Evolutionary conservation across 2,113 vertebrate species (phyloP).

Genomic region (Hoplias malabaricus): DNA sequence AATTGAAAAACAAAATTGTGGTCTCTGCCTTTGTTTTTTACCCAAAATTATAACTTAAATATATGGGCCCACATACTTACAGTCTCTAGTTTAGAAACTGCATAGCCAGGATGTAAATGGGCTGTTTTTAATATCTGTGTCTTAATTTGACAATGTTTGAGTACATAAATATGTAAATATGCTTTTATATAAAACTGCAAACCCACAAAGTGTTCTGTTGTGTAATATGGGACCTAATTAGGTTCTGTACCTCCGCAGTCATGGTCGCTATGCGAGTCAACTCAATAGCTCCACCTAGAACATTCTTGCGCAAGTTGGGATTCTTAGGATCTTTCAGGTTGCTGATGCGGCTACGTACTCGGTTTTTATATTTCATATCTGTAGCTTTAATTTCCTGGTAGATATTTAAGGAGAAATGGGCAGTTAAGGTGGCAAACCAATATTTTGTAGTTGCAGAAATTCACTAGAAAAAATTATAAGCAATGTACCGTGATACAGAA

Average conservation of each 20-base stretch:
- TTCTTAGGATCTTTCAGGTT: slow-evolving; percentile 98
- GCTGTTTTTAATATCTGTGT: background rate
- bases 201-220: background rate
- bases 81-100: background rate
- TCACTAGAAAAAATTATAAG: too few species aligned
- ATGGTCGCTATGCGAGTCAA: slow-evolving; percentile 85
- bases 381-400: slow-evolving; percentile 91
- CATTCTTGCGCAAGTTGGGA: slow-evolving; percentile 84
- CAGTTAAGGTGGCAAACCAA: slow-evolving; percentile 64
- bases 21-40: too few species aligned
- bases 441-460: too few species aligned
- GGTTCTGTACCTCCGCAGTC: slow-evolving; percentile 85
- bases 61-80: too few species aligned
- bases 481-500: too few species aligned
- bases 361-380: slow-evolving; percentile 97
- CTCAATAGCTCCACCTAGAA: slow-evolving; percentile 83
- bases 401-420: slow-evolving; percentile 78
- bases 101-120: background rate
- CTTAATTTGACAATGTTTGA: background rate
- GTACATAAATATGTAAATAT: background rate
- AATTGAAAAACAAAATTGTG: too few species aligned
- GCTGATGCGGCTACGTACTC: slow-evolving; percentile 94
- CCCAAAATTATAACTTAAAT: too few species aligned
- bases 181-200: background rate
- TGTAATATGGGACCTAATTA: background rate